Conservation (phyloP, 2,797 vertebrate genomes). For the Tokudaia tokunoshimensis region DNA sequence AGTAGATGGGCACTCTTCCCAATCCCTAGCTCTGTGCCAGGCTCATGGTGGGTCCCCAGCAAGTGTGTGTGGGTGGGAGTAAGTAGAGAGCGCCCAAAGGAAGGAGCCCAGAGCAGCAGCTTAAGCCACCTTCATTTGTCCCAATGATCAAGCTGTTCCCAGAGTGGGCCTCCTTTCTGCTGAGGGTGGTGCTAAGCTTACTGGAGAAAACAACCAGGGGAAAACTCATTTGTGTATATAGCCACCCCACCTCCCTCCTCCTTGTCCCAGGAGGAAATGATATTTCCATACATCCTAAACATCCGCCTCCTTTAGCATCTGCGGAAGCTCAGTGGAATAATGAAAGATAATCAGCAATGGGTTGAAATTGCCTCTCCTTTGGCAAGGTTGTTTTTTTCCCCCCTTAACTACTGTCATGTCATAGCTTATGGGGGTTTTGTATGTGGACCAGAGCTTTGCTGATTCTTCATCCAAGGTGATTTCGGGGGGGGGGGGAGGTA, state of each 20-base stretch:
- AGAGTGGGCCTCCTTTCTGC: slow-evolving; percentile 31
- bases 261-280: slow-evolving; percentile 63
- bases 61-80: neutral
- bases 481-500: too few relatives aligned
- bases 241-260: neutral
- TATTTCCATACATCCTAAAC: slow-evolving; percentile 74
- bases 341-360: slow-evolving; percentile 69
- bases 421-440: neutral
- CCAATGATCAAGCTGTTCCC: neutral
- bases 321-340: slow-evolving; percentile 65
- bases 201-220: slow-evolving; percentile 22
- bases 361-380: slow-evolving; percentile 72
- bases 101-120: neutral
- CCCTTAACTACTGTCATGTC: neutral
- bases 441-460: neutral
- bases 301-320: slow-evolving; percentile 53
- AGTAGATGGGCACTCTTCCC: neutral
- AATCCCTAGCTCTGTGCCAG: neutral
- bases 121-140: neutral
- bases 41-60: neutral
- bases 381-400: neutral
- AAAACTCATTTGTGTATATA: slow-evolving; percentile 16
- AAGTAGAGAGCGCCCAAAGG: neutral
- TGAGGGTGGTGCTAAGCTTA: neutral
- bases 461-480: neutral